phyloP scores from a whole-genome alignment of 2,888 invertebrate genomes.

The Amphimallon solstitiale region DNA sequence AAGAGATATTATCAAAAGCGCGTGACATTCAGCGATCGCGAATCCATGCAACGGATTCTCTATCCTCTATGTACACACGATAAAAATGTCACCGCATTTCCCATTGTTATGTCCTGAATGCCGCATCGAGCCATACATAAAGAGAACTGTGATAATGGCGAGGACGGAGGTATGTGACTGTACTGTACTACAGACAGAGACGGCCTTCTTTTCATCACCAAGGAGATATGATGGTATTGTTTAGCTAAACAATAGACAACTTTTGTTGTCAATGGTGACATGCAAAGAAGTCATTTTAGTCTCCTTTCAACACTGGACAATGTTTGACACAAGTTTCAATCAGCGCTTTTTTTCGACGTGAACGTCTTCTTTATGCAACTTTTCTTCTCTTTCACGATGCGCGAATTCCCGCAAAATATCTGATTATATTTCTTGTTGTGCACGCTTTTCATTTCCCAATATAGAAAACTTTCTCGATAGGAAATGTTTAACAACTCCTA shows the following conservation, averaged over 20 bases:
- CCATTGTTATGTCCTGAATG: slow-evolving; percentile 59
- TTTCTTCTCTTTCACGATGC: slow-evolving; percentile 39
- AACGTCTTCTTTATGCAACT: slow-evolving; percentile 46
- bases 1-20: slow-evolving; percentile 47
- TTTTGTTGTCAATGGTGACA: slow-evolving; percentile 62
- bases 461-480: slow-evolving; percentile 5
- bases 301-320: slow-evolving; percentile 57
- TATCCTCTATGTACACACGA: slow-evolving; percentile 59
- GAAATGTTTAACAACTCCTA: not conserved
- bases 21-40: slow-evolving; percentile 52
- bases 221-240: slow-evolving; percentile 62
- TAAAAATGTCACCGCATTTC: slow-evolving; percentile 60
- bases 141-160: slow-evolving; percentile 58
- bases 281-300: slow-evolving; percentile 61
- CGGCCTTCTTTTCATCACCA: slow-evolving; percentile 57
- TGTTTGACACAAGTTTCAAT: slow-evolving; percentile 59
- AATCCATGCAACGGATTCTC: slow-evolving; percentile 53
- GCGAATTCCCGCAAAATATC: slow-evolving; percentile 32
- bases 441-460: slow-evolving; percentile 13
- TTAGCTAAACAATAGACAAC: slow-evolving; percentile 62
- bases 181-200: slow-evolving; percentile 46
- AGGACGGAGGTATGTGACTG: slow-evolving; percentile 49
- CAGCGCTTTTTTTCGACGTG: slow-evolving; percentile 51
- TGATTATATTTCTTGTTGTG: slow-evolving; percentile 28
- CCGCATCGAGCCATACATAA: slow-evolving; percentile 59